Evolutionary conservation across 2,888 invertebrate genomes (phyloP), one percentile per base, ranked within the genome.

Genomic region (Creontiades dilutus): DNA sequence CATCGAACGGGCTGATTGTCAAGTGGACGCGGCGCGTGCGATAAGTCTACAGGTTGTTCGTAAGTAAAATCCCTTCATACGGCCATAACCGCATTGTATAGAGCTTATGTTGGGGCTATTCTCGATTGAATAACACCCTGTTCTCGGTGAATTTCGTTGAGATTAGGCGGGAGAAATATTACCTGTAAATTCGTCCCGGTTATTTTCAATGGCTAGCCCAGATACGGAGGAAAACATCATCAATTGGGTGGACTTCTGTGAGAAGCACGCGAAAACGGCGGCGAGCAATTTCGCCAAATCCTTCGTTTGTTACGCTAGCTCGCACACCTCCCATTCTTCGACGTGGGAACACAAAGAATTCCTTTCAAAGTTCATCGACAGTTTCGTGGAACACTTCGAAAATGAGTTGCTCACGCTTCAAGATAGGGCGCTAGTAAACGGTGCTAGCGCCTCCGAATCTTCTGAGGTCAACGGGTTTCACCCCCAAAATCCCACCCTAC

Each of bases 201-300:
- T 23, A 68, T 68, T 68, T 68, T n/a, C 37, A 37, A 89, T 89
- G 89, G 89, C 84, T 57, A 88, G 88, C 28, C 37, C 88, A 12
- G 91, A 91, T 55, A 85, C 80, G 78, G 91, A 91, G 76, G 91
- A 90, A 78, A 91, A 91, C 61, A 89, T 89, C 55, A 90, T 91
- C 23, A 92, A 92, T 93, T 97, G 97, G 97, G 95, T 95, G 93
- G 97, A 97, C 93, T 96, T 97, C 93, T 97, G 97, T 94, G 97
- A 97, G 93, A 96, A 97, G 93, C 97, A 98, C 94, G 97, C 97
- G 90, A 95, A 96, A 92, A 95, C 96, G 91, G 96, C 97, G 90
- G 97, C 97, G 91, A 96, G 96, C 92, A 97, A 97, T 94, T 98
- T 98, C 94, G 97, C 97, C 92, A 96, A 96, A 94, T 96, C 96